phyloP scores from a whole-genome alignment of 2,113 vertebrate genomes.

The Albula goreensis region DNA sequence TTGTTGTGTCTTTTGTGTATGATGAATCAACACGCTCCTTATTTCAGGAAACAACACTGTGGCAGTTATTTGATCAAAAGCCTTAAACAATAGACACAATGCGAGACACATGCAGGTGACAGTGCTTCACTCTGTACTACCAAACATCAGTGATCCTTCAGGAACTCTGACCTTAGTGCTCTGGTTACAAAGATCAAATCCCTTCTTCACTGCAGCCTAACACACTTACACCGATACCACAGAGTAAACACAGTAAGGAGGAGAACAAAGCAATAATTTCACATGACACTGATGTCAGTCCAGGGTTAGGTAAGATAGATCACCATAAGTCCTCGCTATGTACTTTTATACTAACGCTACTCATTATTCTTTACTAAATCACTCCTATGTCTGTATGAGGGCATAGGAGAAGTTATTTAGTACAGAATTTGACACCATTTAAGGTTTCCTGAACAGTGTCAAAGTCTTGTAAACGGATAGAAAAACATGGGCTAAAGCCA shows the following conservation, averaged over 20 bases:
- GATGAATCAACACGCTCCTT: not conserved
- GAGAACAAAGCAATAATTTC: not conserved
- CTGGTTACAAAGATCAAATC: not conserved
- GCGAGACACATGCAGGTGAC: not conserved
- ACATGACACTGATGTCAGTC: not conserved
- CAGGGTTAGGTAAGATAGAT: not conserved
- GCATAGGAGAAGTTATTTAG: not conserved
- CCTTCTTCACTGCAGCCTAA: not conserved
- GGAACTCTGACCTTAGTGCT: not conserved
- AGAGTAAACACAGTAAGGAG: not conserved
- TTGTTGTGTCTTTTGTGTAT: not conserved
- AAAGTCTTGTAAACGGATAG: not conserved
- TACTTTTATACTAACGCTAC: not conserved
- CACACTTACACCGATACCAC: not conserved
- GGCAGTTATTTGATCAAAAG: not conserved
- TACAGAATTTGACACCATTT: not conserved
- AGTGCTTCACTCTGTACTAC: not conserved
- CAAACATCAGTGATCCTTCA: not conserved
- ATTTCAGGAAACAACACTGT: not conserved
- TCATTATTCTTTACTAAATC: not conserved
- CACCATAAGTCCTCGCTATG: not conserved
- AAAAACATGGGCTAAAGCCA: not conserved
- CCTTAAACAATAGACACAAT: not conserved
- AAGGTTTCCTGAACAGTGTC: conserved; percentile 1
- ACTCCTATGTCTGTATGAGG: not conserved